Percentiles rank a stretch among this genome's conserved stretches.
phyloP scores from a whole-genome alignment of 23 tunicate species.

The Diplosoma virens region DNA sequence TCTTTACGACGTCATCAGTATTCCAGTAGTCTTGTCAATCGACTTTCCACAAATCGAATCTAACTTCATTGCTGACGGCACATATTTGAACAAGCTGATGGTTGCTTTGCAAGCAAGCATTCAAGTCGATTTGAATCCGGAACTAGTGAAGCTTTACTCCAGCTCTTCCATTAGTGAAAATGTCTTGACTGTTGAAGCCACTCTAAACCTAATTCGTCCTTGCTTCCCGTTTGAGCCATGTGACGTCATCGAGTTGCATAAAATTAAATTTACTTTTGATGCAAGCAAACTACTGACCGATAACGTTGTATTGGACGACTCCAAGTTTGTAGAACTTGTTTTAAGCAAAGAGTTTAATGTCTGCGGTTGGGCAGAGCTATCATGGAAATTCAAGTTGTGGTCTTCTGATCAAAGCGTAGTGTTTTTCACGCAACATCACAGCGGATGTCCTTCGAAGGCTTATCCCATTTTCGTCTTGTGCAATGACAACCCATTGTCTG shows the following conservation, averaged over 20 bases:
- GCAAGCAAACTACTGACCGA: background rate
- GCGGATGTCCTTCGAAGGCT: background rate
- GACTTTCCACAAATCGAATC: background rate
- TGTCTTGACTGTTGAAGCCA: background rate
- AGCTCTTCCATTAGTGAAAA: background rate
- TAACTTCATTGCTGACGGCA: constrained; percentile 1
- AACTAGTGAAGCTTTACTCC: background rate
- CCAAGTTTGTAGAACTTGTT: background rate
- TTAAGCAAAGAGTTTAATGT: background rate
- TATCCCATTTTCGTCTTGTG: background rate
- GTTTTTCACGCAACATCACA: background rate
- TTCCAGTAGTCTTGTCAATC: background rate
- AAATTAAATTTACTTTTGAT: background rate
- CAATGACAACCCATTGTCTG: background rate
- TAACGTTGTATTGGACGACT: background rate
- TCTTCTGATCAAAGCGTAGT: constrained; percentile 2
- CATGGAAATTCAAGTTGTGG: constrained; percentile 1
- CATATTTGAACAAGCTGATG: background rate
- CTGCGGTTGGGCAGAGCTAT: constrained; percentile 9
- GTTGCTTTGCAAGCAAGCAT: background rate
- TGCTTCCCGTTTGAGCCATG: background rate
- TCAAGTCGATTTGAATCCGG: background rate
- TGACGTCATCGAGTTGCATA: background rate
- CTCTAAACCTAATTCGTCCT: background rate
- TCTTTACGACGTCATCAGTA: background rate